Evolutionary conservation across 2,888 invertebrate species (phyloP), one percentile per base, ranked within the genome.

Genomic region (Luffia ferchaultella): DNA sequence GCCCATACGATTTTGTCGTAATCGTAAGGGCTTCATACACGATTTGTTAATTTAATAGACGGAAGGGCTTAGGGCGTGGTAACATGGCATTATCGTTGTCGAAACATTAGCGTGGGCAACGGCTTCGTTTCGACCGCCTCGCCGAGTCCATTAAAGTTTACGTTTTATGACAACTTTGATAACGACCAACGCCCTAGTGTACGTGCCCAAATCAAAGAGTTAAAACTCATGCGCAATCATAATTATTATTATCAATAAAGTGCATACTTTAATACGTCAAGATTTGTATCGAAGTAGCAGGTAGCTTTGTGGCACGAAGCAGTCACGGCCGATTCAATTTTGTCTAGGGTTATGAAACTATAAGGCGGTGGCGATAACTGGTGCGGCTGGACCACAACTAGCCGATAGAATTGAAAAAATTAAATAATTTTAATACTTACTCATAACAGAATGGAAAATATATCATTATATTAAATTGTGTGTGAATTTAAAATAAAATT

Each of bases 201-300:
- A 30, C 30, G 30, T 12, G 12, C 12, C 12, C 30, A 12, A 30
- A 7, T 3, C 30, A 12, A 7, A 12, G 12, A 30, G 12, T 30
- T 30, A 52, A 58, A 57, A 52, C 52, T 48, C 18, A 48, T 57
- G 53, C 53, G 59, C 55, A 60, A 58, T 52, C 50, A 45, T 47
- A 48, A 45, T 42, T 40, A 40, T 45, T 63, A 61, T 60, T 65
- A 61, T 62, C 59, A 60, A 64, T 55, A 57, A 58, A 58, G 55
- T 54, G 57, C 48, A 52, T 55, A 59, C 60, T 57, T 54, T 49
- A 53, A 53, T 52, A 53, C 53, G 48, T 51, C 50, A 54, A 54
- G 59, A 64, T 64, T 56, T 48, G 18, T 54, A 61, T 52, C 52
- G 49, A 52, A 51, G 57, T 30, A 7, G 30, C 57, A 60, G 51